phyloP scores from a whole-genome alignment of 2,888 invertebrate genomes.

The Acleris holmiana region DNA sequence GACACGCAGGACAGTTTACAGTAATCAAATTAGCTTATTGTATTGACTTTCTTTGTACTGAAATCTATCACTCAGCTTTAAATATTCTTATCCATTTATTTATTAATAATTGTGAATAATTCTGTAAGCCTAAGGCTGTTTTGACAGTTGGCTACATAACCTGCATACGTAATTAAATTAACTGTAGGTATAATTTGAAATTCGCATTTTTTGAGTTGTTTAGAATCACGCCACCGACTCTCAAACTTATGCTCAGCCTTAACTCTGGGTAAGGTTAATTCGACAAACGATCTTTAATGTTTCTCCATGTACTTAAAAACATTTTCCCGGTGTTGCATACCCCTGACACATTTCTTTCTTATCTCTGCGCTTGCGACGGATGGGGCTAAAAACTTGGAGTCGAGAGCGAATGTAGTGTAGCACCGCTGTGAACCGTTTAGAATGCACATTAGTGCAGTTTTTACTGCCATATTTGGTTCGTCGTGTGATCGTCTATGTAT shows the following conservation, averaged over 20 bases:
- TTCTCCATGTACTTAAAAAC: background rate
- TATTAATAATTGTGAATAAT: background rate
- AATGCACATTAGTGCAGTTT: conserved; percentile 30
- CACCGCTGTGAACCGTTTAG: conserved; percentile 55
- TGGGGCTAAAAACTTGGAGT: conserved; percentile 59
- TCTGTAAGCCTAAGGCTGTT: too few species aligned
- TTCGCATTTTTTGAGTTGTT: too few species aligned
- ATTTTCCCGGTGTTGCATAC: conserved; percentile 38
- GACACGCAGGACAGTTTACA: too few species aligned
- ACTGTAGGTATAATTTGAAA: too few species aligned
- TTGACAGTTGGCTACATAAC: too few species aligned
- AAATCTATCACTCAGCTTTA: too few species aligned
- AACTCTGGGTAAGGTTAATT: too few species aligned
- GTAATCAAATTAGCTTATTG: too few species aligned
- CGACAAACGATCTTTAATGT: too few species aligned
- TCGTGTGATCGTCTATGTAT: conserved; percentile 12
- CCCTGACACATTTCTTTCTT: conserved; percentile 52
- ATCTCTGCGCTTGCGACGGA: conserved; percentile 53
- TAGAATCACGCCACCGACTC: too few species aligned
- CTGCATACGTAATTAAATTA: too few species aligned
- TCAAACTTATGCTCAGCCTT: too few species aligned
- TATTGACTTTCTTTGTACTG: background rate
- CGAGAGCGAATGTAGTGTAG: conserved; percentile 55
- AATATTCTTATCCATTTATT: background rate
- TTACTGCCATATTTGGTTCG: conserved; percentile 29